These are phyloP conservation scores for Atta cephalotes DNA, from an alignment of 1,140 invertebrate species.

Conservation along the genomic window DNA sequence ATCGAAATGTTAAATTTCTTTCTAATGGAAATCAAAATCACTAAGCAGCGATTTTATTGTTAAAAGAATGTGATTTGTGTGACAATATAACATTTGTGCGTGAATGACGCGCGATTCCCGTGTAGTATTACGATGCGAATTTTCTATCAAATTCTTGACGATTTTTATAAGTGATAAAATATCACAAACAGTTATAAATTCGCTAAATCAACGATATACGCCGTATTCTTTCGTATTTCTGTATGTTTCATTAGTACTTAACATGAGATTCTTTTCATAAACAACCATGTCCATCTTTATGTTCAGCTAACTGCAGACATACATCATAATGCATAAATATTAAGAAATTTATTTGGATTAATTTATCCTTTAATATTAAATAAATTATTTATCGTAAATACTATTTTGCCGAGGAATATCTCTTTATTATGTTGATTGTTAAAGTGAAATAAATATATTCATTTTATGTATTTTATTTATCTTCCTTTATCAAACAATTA, in stretches of 20 bases:
- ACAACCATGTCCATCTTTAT: background rate
- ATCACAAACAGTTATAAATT: conserved; percentile 16
- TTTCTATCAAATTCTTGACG: conserved; percentile 1
- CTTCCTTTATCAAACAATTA: background rate
- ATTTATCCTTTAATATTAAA: background rate
- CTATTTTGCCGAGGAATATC: background rate
- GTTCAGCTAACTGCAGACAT: background rate
- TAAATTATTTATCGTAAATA: background rate
- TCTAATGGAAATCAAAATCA: background rate
- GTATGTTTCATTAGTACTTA: background rate
- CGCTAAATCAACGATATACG: background rate
- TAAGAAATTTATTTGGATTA: background rate
- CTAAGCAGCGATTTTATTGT: background rate
- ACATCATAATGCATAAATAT: background rate
- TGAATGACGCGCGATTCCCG: too few species aligned
- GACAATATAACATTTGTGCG: background rate
- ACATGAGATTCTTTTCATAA: background rate
- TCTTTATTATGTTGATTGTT: background rate
- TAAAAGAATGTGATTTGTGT: background rate
- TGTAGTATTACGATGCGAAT: background rate
- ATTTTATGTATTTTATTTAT: background rate
- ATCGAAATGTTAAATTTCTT: background rate
- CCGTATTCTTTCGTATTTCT: background rate
- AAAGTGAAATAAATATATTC: background rate
- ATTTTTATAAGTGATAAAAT: conserved; percentile 7